A percentile compares a stretch with the other conserved stretches of the same genome.
phyloP scores from a whole-genome alignment of 30 jellyfish, hydroid and myxozoan species.

The Aurelia aurita complex sp. Pacific region DNA sequence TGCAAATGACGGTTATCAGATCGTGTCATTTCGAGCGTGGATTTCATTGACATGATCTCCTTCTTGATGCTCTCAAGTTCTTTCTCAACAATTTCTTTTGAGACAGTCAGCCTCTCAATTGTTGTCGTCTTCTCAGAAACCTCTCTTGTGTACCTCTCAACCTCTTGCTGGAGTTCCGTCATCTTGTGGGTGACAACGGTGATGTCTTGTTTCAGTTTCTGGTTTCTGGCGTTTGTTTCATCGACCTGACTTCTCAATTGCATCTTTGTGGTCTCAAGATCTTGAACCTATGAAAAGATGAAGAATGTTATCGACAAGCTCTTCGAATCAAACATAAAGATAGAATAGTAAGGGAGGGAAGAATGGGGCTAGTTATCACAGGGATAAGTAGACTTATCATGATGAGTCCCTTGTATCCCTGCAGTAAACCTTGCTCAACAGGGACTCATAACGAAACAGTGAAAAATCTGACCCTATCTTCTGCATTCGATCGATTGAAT shows the following conservation, averaged over 20 bases:
- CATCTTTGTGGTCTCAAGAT: slow-evolving; percentile 54
- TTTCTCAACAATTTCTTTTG: slow-evolving; percentile 62
- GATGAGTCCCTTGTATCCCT: no score
- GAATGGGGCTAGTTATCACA: no score
- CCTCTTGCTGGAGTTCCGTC: slow-evolving; percentile 69
- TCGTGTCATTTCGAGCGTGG: slow-evolving; percentile 64
- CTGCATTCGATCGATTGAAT: no score
- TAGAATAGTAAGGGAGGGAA: no score
- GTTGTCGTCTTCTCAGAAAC: slow-evolving; percentile 72
- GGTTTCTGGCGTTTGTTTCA: slow-evolving; percentile 79
- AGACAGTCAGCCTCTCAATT: slow-evolving; percentile 78
- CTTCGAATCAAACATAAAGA: no score
- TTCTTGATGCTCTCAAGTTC: slow-evolving; percentile 79
- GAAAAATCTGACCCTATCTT: no score
- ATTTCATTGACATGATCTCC: slow-evolving; percentile 64
- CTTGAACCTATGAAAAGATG: slow-evolving; percentile 6
- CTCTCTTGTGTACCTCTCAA: slow-evolving; percentile 73
- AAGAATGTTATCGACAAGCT: no score
- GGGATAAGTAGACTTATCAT: no score
- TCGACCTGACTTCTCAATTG: slow-evolving; percentile 79
- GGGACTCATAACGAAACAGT: no score
- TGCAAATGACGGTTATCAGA: slow-evolving; percentile 80
- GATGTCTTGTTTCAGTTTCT: slow-evolving; percentile 73
- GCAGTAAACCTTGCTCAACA: no score
- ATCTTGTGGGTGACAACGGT: slow-evolving; percentile 67